Percentiles rank a stretch among this genome's conserved stretches.
phyloP scores from a whole-genome alignment of 2,797 vertebrate species.

The Emydoidea blandingii region DNA sequence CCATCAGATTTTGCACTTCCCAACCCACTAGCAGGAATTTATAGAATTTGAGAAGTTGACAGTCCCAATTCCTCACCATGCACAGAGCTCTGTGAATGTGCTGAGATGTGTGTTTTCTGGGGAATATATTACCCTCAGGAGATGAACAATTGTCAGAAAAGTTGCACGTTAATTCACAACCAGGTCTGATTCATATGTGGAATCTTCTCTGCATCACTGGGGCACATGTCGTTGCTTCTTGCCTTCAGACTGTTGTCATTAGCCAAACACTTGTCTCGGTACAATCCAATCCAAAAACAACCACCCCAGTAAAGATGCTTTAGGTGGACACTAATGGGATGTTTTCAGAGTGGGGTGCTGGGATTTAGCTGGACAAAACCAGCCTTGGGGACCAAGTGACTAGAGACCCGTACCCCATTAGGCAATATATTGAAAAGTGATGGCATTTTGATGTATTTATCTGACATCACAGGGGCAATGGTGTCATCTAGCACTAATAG shows the following conservation, averaged over 20 bases:
- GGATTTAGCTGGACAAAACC: background rate
- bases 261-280: background rate
- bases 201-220: background rate
- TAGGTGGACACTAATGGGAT: background rate
- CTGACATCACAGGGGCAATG: background rate
- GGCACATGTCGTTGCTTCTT: background rate
- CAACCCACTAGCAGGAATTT: background rate
- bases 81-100: accelerated
- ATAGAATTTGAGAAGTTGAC: background rate
- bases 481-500: background rate
- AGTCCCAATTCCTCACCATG: background rate
- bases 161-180: background rate
- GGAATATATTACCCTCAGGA: background rate
- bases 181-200: background rate
- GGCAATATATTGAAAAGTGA: background rate
- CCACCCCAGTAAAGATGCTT: background rate
- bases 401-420: background rate
- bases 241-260: background rate
- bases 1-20: background rate
- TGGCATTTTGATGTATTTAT: background rate
- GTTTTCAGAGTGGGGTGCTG: background rate
- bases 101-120: background rate
- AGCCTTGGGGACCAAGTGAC: background rate
- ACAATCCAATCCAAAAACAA: background rate
- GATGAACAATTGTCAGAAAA: background rate